phyloP scores from a whole-genome alignment of 1,140 invertebrate species.

The Zaprionus taronus region DNA sequence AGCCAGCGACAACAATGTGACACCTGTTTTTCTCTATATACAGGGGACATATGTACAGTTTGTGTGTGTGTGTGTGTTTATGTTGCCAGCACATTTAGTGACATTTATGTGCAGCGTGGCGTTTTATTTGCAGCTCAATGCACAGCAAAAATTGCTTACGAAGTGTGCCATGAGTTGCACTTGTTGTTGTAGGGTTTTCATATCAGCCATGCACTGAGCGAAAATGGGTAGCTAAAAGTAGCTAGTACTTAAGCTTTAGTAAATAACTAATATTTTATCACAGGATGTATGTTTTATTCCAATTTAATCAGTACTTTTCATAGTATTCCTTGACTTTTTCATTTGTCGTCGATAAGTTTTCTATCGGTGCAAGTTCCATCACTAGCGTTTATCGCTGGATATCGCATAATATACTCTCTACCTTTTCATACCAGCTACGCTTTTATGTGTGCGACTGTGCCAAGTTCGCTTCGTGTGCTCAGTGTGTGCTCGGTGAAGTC shows the following conservation, averaged over 20 bases:
- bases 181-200: constrained; percentile 39
- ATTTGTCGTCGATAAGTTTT: not conserved
- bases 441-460: constrained; percentile 39
- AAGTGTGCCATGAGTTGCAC: constrained; percentile 73
- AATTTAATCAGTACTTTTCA: not conserved
- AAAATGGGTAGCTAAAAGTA: not conserved
- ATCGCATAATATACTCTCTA: constrained; percentile 6
- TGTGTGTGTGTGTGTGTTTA: constrained; percentile 45
- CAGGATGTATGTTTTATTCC: not conserved
- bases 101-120: constrained; percentile 76
- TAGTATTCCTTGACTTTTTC: not conserved
- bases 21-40: constrained; percentile 71
- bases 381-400: not conserved
- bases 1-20: constrained; percentile 77
- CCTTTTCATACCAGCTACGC: not conserved
- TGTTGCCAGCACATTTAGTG: constrained; percentile 66
- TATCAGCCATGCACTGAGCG: constrained; percentile 44
- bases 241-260: no score
- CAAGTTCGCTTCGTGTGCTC: constrained; percentile 24
- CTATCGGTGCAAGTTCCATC: constrained; percentile 2
- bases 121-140: constrained; percentile 79
- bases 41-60: constrained; percentile 12
- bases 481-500: constrained; percentile 36
- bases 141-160: constrained; percentile 76
- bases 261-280: not conserved